These are phyloP conservation scores for Tetramorium alpestre DNA, from an alignment of 1,140 invertebrate genomes.

Conservation along the genomic window DNA sequence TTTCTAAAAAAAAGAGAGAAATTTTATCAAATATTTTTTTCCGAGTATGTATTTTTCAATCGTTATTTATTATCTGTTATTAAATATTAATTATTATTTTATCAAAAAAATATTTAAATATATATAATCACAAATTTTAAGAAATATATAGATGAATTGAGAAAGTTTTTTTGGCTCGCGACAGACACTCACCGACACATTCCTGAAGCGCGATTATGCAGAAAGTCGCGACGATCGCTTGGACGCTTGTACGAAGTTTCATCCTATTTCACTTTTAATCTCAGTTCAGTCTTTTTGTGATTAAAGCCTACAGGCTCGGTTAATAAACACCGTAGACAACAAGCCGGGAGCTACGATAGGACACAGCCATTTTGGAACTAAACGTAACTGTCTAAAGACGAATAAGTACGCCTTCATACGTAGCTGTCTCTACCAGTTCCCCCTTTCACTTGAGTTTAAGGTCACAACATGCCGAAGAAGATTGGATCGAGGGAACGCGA, in stretches of 20 bases:
- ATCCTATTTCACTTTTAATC: slow-evolving; percentile 48
- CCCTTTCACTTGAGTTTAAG: slow-evolving; percentile 73
- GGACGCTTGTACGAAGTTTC: slow-evolving; percentile 39
- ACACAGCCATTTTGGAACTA: slow-evolving; percentile 82
- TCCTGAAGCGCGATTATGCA: slow-evolving; percentile 41
- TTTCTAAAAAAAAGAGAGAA: neutral
- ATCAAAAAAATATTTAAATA: neutral
- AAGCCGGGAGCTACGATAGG: slow-evolving; percentile 38
- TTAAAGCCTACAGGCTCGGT: neutral
- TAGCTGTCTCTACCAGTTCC: slow-evolving; percentile 57
- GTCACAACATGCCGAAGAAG: slow-evolving; percentile 56
- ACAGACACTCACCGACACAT: slow-evolving; percentile 64
- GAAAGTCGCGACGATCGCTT: slow-evolving; percentile 42
- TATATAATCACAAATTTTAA: neutral
- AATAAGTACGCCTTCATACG: slow-evolving; percentile 40
- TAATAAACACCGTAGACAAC: neutral
- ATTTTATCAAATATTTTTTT: neutral
- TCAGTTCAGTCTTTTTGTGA: neutral
- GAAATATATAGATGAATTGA: neutral
- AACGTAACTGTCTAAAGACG: slow-evolving; percentile 49
- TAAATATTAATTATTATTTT: neutral
- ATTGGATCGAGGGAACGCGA: slow-evolving; percentile 23
- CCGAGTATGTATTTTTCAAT: neutral
- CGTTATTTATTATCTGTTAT: neutral
- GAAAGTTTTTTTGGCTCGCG: neutral